These are phyloP conservation scores for Melanotaenia pygmaea DNA, from an alignment of 2,797 vertebrate genomes.

Conservation along the genomic window DNA sequence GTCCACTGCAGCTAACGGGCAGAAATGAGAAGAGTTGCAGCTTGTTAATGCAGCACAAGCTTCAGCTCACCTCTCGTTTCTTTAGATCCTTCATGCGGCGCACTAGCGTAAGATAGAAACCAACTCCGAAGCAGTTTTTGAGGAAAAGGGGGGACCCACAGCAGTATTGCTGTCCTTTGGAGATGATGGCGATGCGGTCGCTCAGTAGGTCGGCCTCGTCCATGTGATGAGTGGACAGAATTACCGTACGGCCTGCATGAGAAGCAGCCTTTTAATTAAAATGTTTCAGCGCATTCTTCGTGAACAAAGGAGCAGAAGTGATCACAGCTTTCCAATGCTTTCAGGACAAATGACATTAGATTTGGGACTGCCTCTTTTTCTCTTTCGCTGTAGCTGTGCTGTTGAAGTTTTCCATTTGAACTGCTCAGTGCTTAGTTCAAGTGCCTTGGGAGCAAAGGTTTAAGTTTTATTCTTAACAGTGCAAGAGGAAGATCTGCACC, in stretches of 20 bases:
- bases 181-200: slow-evolving; percentile 95
- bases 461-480: slow-evolving; percentile 14
- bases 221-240: slow-evolving; percentile 98
- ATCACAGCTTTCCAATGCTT: slow-evolving; percentile 18
- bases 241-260: slow-evolving; percentile 90
- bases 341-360: not conserved
- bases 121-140: slow-evolving; percentile 93
- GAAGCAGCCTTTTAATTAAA: not conserved
- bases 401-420: slow-evolving; percentile 55
- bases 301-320: slow-evolving; percentile 5
- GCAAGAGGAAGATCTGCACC: not conserved
- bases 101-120: slow-evolving; percentile 96
- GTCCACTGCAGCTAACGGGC: not conserved
- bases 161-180: slow-evolving; percentile 92
- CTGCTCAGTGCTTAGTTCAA: slow-evolving; percentile 52
- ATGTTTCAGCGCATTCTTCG: not conserved
- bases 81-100: slow-evolving; percentile 79
- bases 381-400: slow-evolving; percentile 21
- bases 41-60: not conserved
- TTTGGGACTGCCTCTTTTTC: slow-evolving; percentile 24
- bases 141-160: slow-evolving; percentile 95
- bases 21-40: not conserved
- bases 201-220: slow-evolving; percentile 97
- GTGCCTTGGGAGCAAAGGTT: slow-evolving; percentile 33
- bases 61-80: slow-evolving; percentile 76